Evolutionary conservation across 2,888 invertebrate genomes (phyloP).

Genomic region (Timema cristinae): DNA sequence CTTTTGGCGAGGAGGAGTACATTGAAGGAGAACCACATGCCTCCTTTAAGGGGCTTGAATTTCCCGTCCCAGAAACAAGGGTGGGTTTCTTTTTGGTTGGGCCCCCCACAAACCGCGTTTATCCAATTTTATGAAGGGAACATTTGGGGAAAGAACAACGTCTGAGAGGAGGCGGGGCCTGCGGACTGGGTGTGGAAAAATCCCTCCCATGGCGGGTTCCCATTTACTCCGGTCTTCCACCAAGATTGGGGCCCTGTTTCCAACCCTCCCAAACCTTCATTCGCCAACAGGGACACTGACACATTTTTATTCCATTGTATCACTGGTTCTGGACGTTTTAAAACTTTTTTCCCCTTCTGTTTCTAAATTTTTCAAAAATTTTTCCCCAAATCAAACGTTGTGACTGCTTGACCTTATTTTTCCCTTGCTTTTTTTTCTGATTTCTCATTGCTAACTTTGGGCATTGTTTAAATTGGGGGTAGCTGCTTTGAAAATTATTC

Average conservation of each 20-base stretch:
- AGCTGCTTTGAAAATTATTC: no score
- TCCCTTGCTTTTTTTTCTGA: neutral
- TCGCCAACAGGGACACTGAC: constrained; percentile 71
- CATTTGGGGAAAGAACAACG: constrained; percentile 87
- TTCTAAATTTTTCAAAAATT: no score
- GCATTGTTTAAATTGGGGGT: no score
- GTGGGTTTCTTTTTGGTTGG: constrained; percentile 89
- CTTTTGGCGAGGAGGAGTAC: no score
- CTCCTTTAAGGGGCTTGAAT: no score
- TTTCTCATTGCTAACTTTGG: no score
- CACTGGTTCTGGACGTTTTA: constrained; percentile 36
- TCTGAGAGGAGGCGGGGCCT: constrained; percentile 77
- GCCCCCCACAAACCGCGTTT: constrained; percentile 95
- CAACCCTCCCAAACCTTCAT: constrained; percentile 81
- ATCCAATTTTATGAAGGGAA: constrained; percentile 93
- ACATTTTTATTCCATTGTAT: neutral
- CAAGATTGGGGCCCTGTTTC: constrained; percentile 74
- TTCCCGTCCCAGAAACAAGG: constrained; percentile 66
- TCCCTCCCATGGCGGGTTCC: constrained; percentile 46
- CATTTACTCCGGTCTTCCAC: constrained; percentile 50
- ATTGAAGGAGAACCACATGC: no score
- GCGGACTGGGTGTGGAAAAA: constrained; percentile 81
- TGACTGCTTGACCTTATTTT: neutral
- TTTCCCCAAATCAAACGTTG: neutral
- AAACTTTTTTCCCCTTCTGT: constrained; percentile 26